phyloP scores from a whole-genome alignment of 2,113 vertebrate genomes.

The Bucco capensis region DNA sequence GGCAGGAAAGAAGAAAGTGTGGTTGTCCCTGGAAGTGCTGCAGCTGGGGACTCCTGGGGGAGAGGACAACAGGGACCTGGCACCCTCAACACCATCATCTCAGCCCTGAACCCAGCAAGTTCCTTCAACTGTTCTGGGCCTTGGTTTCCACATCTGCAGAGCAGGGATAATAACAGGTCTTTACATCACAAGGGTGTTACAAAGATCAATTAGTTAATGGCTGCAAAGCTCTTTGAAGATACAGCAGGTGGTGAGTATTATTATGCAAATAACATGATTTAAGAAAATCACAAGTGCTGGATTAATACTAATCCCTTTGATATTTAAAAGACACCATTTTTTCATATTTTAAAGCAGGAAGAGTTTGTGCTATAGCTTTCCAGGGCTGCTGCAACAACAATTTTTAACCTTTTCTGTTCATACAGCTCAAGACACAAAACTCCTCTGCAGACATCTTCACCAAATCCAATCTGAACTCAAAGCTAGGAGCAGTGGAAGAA shows the following conservation, averaged over 20 bases:
- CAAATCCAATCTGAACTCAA: background rate
- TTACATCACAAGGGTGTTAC: slow-evolving; percentile 47
- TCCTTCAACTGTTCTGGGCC: background rate
- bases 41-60: background rate
- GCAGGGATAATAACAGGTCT: slow-evolving; percentile 50
- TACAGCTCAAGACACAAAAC: background rate
- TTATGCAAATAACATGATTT: slow-evolving; percentile 59
- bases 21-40: background rate
- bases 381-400: background rate
- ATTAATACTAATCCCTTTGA: slow-evolving; percentile 67
- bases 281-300: slow-evolving; percentile 62
- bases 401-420: slow-evolving; percentile 45
- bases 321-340: slow-evolving; percentile 57
- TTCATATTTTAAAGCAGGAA: slow-evolving; percentile 61
- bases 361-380: slow-evolving; percentile 19
- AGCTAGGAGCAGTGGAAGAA: background rate
- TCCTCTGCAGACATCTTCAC: slow-evolving; percentile 15
- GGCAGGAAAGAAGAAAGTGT: background rate
- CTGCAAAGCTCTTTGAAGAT: slow-evolving; percentile 59
- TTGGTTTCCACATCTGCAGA: slow-evolving; percentile 42
- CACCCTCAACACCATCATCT: rapidly evolving
- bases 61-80: background rate
- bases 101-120: background rate
- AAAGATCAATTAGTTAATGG: slow-evolving; percentile 63
- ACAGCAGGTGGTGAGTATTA: slow-evolving; percentile 54